Conservation (phyloP, 2,113 vertebrate species). For the Alaudala cheleensis region DNA sequence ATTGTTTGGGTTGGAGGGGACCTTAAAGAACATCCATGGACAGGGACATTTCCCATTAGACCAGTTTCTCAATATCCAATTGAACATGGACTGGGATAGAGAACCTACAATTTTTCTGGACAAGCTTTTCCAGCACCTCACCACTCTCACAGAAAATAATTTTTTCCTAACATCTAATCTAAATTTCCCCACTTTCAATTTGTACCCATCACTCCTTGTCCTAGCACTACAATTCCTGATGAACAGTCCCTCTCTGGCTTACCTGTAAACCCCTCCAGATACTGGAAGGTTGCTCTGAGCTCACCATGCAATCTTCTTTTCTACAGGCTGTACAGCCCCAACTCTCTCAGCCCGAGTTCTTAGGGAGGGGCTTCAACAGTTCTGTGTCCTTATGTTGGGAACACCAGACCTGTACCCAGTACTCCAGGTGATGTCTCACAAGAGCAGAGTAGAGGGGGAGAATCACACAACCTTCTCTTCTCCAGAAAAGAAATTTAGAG, state of each 20-base stretch:
- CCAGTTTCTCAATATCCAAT: background rate
- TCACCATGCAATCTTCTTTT: background rate
- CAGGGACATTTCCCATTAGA: background rate
- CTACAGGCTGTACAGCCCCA: background rate
- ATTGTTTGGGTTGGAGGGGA: background rate
- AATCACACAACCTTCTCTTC: background rate
- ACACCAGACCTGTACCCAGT: background rate
- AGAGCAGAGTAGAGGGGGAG: background rate
- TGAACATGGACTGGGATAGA: background rate
- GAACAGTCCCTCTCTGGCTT: background rate
- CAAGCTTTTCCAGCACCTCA: fast-evolving
- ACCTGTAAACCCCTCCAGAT: background rate
- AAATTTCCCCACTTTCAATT: background rate
- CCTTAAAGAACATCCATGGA: background rate
- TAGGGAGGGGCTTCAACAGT: background rate
- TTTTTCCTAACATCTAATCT: background rate
- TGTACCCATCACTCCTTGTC: background rate
- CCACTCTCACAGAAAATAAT: background rate
- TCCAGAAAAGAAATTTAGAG: background rate
- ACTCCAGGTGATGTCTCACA: background rate
- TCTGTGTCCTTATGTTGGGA: background rate
- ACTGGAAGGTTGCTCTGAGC: background rate
- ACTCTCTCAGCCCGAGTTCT: background rate
- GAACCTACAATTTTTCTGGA: background rate
- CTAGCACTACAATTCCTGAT: background rate